A percentile compares a stretch with the other conserved stretches of the same genome.
Evolutionary conservation across 2,797 vertebrate species (phyloP).

Genomic region (Meriones psammophilus): DNA sequence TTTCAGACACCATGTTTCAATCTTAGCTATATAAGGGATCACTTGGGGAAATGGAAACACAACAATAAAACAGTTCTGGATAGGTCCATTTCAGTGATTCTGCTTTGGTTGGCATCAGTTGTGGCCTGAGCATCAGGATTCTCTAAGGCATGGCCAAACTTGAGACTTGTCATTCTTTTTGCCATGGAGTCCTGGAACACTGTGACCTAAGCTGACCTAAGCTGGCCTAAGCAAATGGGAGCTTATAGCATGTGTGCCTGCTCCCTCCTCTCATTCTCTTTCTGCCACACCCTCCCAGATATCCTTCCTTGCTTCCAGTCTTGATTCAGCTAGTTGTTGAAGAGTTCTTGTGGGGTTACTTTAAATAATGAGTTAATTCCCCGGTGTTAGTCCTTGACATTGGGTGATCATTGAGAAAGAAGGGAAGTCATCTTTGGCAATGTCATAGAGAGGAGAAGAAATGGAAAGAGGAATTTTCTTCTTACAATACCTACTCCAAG

Average conservation of each 20-base stretch:
- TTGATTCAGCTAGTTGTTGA: neutral
- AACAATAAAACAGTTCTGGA: neutral
- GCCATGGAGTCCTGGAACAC: accelerated
- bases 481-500: neutral
- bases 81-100: neutral
- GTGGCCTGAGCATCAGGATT: neutral
- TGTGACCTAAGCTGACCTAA: neutral
- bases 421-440: neutral
- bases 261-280: neutral
- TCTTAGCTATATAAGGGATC: neutral
- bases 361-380: neutral
- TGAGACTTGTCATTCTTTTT: neutral
- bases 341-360: neutral
- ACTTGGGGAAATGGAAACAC: neutral
- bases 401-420: neutral
- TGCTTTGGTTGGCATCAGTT: neutral
- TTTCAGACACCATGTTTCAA: conserved; percentile 14
- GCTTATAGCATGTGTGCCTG: neutral
- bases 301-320: neutral
- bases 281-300: neutral
- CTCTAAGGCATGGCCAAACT: neutral
- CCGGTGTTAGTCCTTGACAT: neutral
- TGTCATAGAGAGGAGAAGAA: neutral
- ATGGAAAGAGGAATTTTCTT: neutral
- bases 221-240: neutral